Conservation (phyloP, 1,140 invertebrate species). For the Rhynchophorus ferrugineus region DNA sequence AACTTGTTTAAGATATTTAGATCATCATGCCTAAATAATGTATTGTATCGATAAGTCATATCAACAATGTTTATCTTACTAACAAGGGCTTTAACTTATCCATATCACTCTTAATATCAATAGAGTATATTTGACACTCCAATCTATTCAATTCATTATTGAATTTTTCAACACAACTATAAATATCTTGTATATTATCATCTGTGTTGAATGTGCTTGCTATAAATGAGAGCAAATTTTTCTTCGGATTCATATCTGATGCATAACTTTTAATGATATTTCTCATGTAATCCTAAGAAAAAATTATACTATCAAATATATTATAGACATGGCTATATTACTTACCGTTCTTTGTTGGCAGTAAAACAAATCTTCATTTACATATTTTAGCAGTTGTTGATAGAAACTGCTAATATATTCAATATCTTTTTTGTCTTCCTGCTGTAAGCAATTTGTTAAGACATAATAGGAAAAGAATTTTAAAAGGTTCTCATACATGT, state of each 20-base stretch:
- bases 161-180: slow-evolving; percentile 13
- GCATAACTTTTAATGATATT: slow-evolving; percentile 4
- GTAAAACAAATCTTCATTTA: slow-evolving; percentile 16
- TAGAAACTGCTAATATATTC: slow-evolving; percentile 16
- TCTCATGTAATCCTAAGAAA: slow-evolving; percentile 20
- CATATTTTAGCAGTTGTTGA: slow-evolving; percentile 18
- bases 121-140: slow-evolving; percentile 11
- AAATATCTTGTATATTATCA: slow-evolving; percentile 3
- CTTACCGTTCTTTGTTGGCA: slow-evolving; percentile 26
- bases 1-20: slow-evolving; percentile 19
- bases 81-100: neutral
- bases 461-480: slow-evolving; percentile 17
- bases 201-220: too few relatives aligned
- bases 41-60: neutral
- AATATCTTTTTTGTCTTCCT: slow-evolving; percentile 19
- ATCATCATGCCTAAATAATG: slow-evolving; percentile 15
- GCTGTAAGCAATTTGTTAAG: slow-evolving; percentile 13
- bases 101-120: slow-evolving; percentile 3
- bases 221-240: too few relatives aligned
- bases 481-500: slow-evolving; percentile 4
- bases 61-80: neutral
- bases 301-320: slow-evolving; percentile 1
- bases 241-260: too few relatives aligned
- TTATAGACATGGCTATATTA: neutral
- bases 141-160: slow-evolving; percentile 12